Evolutionary conservation across 2,888 invertebrate species (phyloP).

Genomic region (Suillia variegata): DNA sequence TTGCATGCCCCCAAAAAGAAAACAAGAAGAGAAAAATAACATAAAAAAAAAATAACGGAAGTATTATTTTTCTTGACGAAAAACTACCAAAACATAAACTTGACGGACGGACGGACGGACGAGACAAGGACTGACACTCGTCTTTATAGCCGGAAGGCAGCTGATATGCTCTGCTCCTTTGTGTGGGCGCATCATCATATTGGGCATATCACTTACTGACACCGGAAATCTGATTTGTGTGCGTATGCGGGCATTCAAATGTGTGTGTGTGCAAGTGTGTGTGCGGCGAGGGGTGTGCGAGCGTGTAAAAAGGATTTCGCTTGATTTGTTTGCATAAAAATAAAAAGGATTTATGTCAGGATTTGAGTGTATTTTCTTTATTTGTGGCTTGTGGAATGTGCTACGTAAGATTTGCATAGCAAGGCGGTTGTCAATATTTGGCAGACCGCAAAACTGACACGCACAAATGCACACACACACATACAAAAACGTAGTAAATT

Average conservation of each 20-base stretch:
- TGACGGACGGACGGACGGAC: no score
- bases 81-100: no score
- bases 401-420: not conserved
- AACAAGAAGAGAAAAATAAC: no score
- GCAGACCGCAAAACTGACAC: conserved; percentile 4
- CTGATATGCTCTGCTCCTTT: conserved; percentile 1
- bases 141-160: not conserved
- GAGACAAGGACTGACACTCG: not conserved
- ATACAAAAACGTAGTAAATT: not conserved
- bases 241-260: no score
- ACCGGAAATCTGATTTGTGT: conserved; percentile 44
- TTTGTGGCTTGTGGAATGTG: not conserved
- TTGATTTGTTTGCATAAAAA: conserved; percentile 40
- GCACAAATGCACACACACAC: not conserved
- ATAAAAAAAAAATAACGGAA: no score
- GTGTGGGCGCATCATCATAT: conserved; percentile 25
- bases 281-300: not conserved
- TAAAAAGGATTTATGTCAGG: conserved; percentile 1
- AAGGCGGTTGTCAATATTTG: not conserved
- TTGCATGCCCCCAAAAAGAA: no score
- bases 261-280: conserved; percentile 25
- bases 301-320: conserved; percentile 18
- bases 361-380: not conserved
- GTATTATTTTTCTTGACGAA: no score
- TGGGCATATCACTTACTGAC: conserved; percentile 33